Base-by-base conservation (phyloP, 2,888 invertebrate genomes). In the Phasia obesa region DNA sequence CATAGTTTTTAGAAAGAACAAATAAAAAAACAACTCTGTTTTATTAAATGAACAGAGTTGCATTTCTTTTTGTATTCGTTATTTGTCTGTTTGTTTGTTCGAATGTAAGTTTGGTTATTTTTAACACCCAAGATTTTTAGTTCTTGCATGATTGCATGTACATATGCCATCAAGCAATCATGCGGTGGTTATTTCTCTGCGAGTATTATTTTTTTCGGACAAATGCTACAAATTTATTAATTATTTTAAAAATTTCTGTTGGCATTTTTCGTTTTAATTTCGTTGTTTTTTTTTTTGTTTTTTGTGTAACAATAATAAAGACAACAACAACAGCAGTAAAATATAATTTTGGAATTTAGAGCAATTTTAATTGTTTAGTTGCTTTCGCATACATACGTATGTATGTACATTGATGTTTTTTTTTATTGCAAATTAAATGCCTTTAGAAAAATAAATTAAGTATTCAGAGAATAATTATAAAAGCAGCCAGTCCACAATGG, bases 281-380 rank as follows among this genome's bases (percentile, higher is more conserved):
- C 19, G 1, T 4, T 19, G 4, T 13, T 42, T 42, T 65, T 35
- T 9, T 55, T 25, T 23, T 27, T 49, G 17, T 25, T 42, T 27
- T 67, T 49, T 67, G 4, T 55, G 25, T 21, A 60, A 27, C 31
- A 51, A 42, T 62, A n/a, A n/a, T 51, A 44, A 60, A 15, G 27
- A 6, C 3, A 27, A 27, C 11, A 0, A 44, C 21, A 47, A 42
- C 27, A 81, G 65, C 59, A 51, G 27, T 38, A 65, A 67, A 51
- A 11, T 21, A n/a, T 15, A 47, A 59, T 57, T 70, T 59, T 67
- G 76, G 71, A 81, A 81, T 81, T 71, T 76, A 62, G 81, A 76
- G 53, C 81, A 76, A 60, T 76, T 81, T 76, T 81, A 81, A 81
- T 76, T 81, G 76, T 60, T 59, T 69, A 55, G 59, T 69, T 69